phyloP scores from a whole-genome alignment of 2,888 invertebrate species.

The Xiphydria camelus region DNA sequence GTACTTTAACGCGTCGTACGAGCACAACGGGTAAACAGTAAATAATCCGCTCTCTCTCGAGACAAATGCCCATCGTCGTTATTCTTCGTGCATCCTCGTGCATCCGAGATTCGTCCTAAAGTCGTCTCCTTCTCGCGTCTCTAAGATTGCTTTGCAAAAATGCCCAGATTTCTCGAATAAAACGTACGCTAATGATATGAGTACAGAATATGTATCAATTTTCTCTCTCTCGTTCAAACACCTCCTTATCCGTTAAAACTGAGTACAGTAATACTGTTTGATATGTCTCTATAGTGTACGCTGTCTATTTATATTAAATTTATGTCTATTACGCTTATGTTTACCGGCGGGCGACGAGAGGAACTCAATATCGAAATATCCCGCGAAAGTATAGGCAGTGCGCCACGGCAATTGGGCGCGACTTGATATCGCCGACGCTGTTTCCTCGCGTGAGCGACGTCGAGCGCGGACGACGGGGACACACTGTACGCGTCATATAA shows the following conservation, averaged over 20 bases:
- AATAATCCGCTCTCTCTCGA: no score
- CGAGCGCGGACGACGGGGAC: neutral
- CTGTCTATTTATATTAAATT: constrained; percentile 19
- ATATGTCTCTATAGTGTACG: constrained; percentile 55
- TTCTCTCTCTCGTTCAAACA: constrained; percentile 7
- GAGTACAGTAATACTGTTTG: constrained; percentile 56
- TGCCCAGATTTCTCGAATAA: constrained; percentile 9
- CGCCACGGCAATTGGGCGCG: constrained; percentile 2
- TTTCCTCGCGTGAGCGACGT: neutral
- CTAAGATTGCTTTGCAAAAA: constrained; percentile 13
- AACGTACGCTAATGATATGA: constrained; percentile 46
- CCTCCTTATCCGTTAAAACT: constrained; percentile 39
- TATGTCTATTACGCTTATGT: constrained; percentile 22
- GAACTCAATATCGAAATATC: constrained; percentile 24
- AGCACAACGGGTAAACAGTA: no score
- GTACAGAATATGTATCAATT: constrained; percentile 43
- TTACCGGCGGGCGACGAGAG: constrained; percentile 40
- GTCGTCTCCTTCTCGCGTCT: no score
- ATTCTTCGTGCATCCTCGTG: no score
- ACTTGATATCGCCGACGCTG: neutral
- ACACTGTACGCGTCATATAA: neutral
- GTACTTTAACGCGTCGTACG: no score
- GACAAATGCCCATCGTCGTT: no score
- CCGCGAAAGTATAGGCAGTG: constrained; percentile 9
- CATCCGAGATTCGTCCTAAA: no score